Conservation (phyloP, 1,140 invertebrate species). For the Pinna nobilis region DNA sequence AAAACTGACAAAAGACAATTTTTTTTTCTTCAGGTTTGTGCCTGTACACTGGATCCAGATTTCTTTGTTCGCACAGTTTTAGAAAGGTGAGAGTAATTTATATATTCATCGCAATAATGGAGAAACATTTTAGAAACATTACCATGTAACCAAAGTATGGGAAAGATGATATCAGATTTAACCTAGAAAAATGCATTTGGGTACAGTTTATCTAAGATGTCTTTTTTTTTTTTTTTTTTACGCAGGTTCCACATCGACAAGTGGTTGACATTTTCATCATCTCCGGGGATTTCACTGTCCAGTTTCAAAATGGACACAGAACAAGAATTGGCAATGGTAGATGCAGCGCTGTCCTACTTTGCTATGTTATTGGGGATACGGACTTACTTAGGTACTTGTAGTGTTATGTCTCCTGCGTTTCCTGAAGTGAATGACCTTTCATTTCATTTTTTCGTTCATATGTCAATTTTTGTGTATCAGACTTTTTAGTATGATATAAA, state of each 20-base stretch:
- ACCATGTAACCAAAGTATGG: no score
- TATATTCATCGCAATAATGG: no score
- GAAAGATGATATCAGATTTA: no score
- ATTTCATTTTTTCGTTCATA: no score
- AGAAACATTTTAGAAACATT: no score
- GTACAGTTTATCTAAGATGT: not conserved
- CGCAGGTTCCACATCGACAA: slow-evolving; percentile 77
- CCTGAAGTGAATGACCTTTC: no score
- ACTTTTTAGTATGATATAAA: no score
- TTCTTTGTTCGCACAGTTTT: slow-evolving; percentile 90
- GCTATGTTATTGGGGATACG: slow-evolving; percentile 92
- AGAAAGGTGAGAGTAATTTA: slow-evolving; percentile 83
- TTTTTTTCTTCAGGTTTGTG: slow-evolving; percentile 81
- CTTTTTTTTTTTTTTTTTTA: not conserved
- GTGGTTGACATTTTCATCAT: slow-evolving; percentile 85
- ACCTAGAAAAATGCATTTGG: not conserved
- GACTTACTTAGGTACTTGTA: slow-evolving; percentile 93
- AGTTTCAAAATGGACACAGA: slow-evolving; percentile 55
- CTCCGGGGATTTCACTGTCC: slow-evolving; percentile 76
- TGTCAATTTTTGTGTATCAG: no score
- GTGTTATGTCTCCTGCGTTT: no score
- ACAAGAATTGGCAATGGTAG: slow-evolving; percentile 88
- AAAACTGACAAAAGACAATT: not conserved
- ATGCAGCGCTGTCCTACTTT: slow-evolving; percentile 93
- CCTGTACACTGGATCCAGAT: slow-evolving; percentile 89